These are phyloP conservation scores for Meleagris gallopavo DNA, from an alignment of 2,113 vertebrate genomes.

Conservation along the genomic window DNA sequence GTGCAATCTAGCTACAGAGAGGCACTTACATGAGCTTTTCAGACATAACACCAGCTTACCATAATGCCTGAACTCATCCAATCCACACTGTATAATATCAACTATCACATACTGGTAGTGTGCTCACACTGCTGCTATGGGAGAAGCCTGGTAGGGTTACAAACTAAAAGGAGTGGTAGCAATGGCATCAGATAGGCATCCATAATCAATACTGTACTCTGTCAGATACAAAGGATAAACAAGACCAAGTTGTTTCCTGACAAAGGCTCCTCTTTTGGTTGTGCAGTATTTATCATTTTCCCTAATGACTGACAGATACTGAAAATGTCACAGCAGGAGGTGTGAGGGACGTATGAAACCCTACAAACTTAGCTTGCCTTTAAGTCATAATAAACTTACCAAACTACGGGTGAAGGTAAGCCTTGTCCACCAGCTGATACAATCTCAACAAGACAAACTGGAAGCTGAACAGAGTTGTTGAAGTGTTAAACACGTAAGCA, in stretches of 20 bases:
- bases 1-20: neutral
- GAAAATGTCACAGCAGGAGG: neutral
- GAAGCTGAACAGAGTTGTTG: neutral
- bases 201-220: neutral
- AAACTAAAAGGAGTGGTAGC: neutral
- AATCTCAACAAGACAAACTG: neutral
- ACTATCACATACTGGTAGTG: neutral
- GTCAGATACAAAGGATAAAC: neutral
- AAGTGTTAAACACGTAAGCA: neutral
- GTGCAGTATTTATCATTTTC: neutral
- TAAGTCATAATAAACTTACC: neutral
- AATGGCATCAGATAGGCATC: neutral
- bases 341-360: neutral
- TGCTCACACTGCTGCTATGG: neutral
- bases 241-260: neutral
- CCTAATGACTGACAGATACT: neutral
- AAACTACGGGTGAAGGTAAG: neutral
- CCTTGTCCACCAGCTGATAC: neutral
- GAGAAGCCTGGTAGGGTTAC: neutral
- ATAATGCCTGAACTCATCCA: neutral
- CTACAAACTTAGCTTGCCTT: neutral
- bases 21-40: neutral
- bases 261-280: neutral
- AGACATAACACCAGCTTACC: neutral
- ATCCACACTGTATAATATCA: rapidly evolving